phyloP scores from a whole-genome alignment of 2,888 invertebrate genomes.

The Caenorhabditis sp. region DNA sequence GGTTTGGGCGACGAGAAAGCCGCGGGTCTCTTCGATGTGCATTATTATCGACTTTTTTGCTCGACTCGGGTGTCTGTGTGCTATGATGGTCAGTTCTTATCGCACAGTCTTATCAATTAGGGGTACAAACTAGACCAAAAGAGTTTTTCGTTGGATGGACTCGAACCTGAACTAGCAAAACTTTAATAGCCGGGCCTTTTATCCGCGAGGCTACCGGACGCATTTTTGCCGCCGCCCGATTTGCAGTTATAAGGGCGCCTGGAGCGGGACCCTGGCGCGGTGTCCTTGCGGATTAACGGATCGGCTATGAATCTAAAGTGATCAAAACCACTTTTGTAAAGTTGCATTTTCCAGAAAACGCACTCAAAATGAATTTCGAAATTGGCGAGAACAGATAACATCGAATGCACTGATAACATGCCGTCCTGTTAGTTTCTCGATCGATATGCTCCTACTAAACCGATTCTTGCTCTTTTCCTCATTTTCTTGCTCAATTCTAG shows the following conservation, averaged over 20 bases:
- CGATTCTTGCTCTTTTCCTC: not conserved
- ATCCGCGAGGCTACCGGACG: too few relatives aligned
- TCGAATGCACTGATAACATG: slow-evolving; percentile 19
- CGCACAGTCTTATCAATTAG: not conserved
- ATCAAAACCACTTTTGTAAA: too few relatives aligned
- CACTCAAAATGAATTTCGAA: not conserved
- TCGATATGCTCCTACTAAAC: slow-evolving; percentile 23
- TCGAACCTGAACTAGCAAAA: not conserved
- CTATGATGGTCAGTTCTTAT: not conserved
- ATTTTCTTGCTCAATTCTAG: not conserved
- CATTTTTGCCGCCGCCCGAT: too few relatives aligned
- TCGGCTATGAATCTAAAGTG: too few relatives aligned
- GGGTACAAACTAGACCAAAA: not conserved
- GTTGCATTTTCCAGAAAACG: slow-evolving; percentile 12
- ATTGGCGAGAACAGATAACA: not conserved
- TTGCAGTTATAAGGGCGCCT: too few relatives aligned
- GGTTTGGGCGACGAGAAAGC: slow-evolving; percentile 16
- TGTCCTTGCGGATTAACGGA: too few relatives aligned
- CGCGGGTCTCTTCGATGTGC: slow-evolving; percentile 23
- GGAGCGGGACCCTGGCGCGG: too few relatives aligned
- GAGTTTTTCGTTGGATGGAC: not conserved
- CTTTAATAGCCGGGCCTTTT: too few relatives aligned
- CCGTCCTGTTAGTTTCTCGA: too few relatives aligned
- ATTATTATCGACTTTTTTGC: slow-evolving; percentile 15
- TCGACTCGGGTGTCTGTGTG: not conserved